These are phyloP conservation scores for Chaenogobius annularis DNA, from an alignment of 2,113 vertebrate genomes.

Conservation along the genomic window DNA sequence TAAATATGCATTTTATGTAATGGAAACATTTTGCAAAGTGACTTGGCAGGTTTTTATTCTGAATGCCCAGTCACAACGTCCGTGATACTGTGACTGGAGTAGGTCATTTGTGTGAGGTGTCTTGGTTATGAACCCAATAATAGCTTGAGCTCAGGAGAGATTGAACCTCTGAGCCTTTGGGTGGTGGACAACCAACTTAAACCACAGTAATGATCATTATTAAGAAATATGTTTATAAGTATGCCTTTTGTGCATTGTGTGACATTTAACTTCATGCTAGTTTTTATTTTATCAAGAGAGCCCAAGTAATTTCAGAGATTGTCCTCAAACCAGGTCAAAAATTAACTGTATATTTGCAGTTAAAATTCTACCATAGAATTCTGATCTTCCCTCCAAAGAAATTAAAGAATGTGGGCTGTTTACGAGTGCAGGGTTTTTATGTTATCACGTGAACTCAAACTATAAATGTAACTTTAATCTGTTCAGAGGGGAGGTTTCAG, in stretches of 20 bases:
- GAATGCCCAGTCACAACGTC: too few species aligned
- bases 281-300: background rate
- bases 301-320: background rate
- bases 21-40: too few species aligned
- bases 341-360: background rate
- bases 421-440: background rate
- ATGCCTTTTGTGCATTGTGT: background rate
- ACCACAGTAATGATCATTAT: too few species aligned
- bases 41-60: too few species aligned
- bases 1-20: background rate
- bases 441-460: background rate
- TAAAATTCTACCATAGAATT: background rate
- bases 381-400: background rate
- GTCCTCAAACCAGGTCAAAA: background rate
- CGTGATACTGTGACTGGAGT: too few species aligned
- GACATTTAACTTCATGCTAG: background rate
- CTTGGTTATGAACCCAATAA: too few species aligned
- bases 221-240: too few species aligned
- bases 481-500: slow-evolving; percentile 79
- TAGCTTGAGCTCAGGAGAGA: too few species aligned
- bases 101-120: too few species aligned
- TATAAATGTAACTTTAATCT: background rate
- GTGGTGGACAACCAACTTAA: too few species aligned
- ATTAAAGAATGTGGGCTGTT: background rate
- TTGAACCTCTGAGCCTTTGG: too few species aligned